Percentiles rank a stretch among this genome's conserved stretches.
phyloP scores from a whole-genome alignment of 1,140 invertebrate species.

The Drosophila subobscura region DNA sequence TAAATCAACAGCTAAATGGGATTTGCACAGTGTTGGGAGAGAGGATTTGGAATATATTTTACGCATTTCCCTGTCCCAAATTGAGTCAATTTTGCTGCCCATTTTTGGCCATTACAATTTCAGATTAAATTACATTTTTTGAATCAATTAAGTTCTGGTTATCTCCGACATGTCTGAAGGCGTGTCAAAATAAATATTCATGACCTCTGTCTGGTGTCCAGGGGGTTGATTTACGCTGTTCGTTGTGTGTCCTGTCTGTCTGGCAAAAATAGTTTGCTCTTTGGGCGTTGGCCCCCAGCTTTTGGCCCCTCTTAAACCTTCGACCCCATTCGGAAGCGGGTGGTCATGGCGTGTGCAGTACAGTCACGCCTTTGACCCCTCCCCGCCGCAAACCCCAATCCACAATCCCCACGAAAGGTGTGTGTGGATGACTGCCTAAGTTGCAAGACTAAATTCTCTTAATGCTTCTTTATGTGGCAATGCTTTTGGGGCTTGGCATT shows the following conservation, averaged over 20 bases:
- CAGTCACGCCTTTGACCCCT: too few relatives aligned
- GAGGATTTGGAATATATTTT: too few relatives aligned
- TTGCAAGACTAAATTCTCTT: constrained; percentile 31
- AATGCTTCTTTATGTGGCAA: constrained; percentile 62
- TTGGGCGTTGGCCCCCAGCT: constrained; percentile 45
- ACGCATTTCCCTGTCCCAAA: not conserved
- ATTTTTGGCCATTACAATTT: constrained; percentile 38
- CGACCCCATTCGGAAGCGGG: too few relatives aligned
- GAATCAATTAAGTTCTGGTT: constrained; percentile 56
- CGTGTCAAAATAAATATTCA: constrained; percentile 58
- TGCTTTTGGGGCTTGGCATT: constrained; percentile 31
- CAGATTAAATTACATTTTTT: constrained; percentile 62
- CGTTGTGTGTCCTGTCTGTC: constrained; percentile 10
- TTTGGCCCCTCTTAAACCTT: too few relatives aligned
- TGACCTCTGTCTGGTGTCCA: constrained; percentile 25
- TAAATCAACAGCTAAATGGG: constrained; percentile 11
- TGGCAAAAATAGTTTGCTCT: constrained; percentile 45
- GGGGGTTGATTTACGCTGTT: constrained; percentile 27
- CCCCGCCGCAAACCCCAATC: too few relatives aligned
- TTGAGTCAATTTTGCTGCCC: constrained; percentile 23
- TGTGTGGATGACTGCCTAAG: constrained; percentile 22
- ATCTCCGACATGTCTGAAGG: constrained; percentile 6
- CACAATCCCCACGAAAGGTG: too few relatives aligned
- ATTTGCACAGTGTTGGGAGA: constrained; percentile 12
- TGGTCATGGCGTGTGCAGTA: too few relatives aligned